phyloP scores from a whole-genome alignment of 2,888 invertebrate species.

The Thymelicus lineola region DNA sequence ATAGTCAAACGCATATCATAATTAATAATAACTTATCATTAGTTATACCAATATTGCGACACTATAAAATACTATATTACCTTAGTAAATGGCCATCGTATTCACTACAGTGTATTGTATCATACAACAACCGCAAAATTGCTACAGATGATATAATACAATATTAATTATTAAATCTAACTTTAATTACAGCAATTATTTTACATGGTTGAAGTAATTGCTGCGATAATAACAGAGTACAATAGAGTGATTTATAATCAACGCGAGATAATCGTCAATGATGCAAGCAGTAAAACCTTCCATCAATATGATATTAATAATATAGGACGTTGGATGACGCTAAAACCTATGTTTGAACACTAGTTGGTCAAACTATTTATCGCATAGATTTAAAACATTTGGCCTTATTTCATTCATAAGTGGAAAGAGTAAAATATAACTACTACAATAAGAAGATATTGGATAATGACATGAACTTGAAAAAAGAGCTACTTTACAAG shows the following conservation, averaged over 20 bases:
- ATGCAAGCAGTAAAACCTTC: constrained; percentile 26
- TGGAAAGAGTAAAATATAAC: no score
- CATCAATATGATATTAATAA: constrained; percentile 13
- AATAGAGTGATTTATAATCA: constrained; percentile 34
- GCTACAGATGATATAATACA: constrained; percentile 20
- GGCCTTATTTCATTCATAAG: no score
- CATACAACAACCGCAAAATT: constrained; percentile 21
- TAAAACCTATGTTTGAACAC: background rate
- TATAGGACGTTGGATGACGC: background rate
- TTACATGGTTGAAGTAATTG: constrained; percentile 29
- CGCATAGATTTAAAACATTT: no score
- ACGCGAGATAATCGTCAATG: constrained; percentile 24
- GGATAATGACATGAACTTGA: no score
- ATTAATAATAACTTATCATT: no score
- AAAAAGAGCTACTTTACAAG: no score
- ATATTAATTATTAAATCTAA: constrained; percentile 34
- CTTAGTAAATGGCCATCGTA: background rate
- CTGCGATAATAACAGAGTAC: constrained; percentile 32
- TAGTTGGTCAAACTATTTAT: background rate
- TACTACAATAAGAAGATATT: no score
- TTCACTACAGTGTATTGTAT: background rate
- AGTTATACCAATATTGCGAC: no score
- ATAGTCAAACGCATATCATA: no score
- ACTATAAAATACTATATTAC: constrained; percentile 3
- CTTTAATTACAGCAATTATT: constrained; percentile 35